A percentile compares a stretch with the other conserved stretches of the same genome.
Evolutionary conservation across 1,140 invertebrate genomes (phyloP).

Genomic region (Gryllus bimaculatus): DNA sequence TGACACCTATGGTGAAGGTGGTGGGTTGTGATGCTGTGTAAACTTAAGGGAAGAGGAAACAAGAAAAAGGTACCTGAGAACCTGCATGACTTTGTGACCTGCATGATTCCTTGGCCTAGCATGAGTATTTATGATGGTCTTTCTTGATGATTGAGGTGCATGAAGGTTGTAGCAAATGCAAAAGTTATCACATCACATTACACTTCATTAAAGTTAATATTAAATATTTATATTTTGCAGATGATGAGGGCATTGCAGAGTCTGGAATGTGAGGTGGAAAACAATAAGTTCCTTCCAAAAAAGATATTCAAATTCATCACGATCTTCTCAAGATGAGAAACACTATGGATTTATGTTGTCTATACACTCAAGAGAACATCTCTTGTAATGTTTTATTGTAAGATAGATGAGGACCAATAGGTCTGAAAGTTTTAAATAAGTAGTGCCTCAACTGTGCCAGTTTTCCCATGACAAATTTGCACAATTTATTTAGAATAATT

Average conservation of each 20-base stretch:
- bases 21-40: not conserved
- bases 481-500: not conserved
- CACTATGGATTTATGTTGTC: not conserved
- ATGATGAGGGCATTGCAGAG: conserved; percentile 42
- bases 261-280: conserved; percentile 35
- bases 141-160: no score
- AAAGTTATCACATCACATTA: not conserved
- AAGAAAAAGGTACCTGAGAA: not conserved
- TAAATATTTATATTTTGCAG: conserved; percentile 27
- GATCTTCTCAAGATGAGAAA: not conserved
- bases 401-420: not conserved
- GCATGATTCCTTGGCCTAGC: not conserved
- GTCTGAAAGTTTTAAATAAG: not conserved
- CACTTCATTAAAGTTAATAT: not conserved
- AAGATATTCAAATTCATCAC: not conserved
- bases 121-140: no score
- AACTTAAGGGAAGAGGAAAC: not conserved
- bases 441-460: not conserved
- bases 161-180: not conserved
- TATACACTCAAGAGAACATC: no score
- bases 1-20: not conserved
- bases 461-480: not conserved
- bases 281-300: not conserved
- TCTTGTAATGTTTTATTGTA: not conserved
- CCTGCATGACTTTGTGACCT: not conserved